Base-by-base conservation (phyloP, 2,797 vertebrate species). In the Notolabrus celidotus region DNA sequence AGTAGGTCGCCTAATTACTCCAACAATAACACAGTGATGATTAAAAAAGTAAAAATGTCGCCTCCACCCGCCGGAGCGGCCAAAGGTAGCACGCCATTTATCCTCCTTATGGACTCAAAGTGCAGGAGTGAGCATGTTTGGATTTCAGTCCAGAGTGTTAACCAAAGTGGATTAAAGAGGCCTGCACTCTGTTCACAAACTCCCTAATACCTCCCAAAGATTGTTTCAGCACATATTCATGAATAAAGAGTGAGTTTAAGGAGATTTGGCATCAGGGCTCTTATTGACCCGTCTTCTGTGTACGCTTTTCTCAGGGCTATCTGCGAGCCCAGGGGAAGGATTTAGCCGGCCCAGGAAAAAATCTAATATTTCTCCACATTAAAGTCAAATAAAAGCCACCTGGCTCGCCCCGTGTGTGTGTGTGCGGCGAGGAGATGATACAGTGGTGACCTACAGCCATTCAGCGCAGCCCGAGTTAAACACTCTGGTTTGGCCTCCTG, bases 361-460 rank as follows among this genome's bases (percentile, higher is more conserved):
- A 91, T 88, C 84, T 88, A 86, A 91, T 91, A 92, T 92, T 90
- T 92, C 83, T 90, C 78, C 79, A 89, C 87, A 90, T 89, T 89
- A 89, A 87, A 90, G 83, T 90, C 81, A 77, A 90, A 90, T 86
- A 87, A 91, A 89, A 86, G 85, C 84, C 87, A 88, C 83, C 84
- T 77, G 87, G 76, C 82, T 79, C n/a, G 81, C 53, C 45, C 58
- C n/a, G n/a, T n/a, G 61, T 46, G 51, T 47, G 27, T 52, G 60
- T 47, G 62, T 63, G 71, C 23, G 71, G 54, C 12, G 22, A 45
- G 23, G 72, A 71, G 85, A 78, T 87, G 87, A 88, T 90, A 80
- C 70, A 75, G 72, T 52, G 80, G 54, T 88, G 85, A 91, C 90
- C 88, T 83, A 71, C 74, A 86, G 86, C 74, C 84, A 69, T 80